Percentiles rank a stretch among this genome's conserved stretches.
Conservation (phyloP, 2,888 invertebrate genomes). For the Zygogramma bicolorata region DNA sequence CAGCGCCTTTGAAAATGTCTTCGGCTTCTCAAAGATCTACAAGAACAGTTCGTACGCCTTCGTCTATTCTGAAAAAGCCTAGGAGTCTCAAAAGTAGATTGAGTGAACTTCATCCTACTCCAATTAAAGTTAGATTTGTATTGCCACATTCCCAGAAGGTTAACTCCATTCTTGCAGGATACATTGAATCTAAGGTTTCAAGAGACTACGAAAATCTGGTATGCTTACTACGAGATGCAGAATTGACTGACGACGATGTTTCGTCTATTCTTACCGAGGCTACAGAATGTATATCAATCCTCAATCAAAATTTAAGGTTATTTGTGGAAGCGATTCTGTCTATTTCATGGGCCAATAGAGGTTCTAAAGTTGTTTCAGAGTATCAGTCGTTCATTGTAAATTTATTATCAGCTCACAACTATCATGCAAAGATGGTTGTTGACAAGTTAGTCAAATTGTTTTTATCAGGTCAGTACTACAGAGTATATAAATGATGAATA, state of each 20-base stretch:
- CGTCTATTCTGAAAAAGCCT: slow-evolving; percentile 56
- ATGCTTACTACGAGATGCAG: slow-evolving; percentile 68
- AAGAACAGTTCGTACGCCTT: slow-evolving; percentile 33
- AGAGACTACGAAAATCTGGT: slow-evolving; percentile 70
- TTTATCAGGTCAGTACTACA: slow-evolving; percentile 68
- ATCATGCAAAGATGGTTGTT: slow-evolving; percentile 74
- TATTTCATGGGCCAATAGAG: slow-evolving; percentile 71
- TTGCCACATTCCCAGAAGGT: slow-evolving; percentile 68
- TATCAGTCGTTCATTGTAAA: slow-evolving; percentile 77
- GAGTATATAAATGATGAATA: background rate
- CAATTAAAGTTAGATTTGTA: slow-evolving; percentile 65
- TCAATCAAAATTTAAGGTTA: slow-evolving; percentile 70
- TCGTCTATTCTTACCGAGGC: slow-evolving; percentile 70
- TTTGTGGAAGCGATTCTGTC: slow-evolving; percentile 74
- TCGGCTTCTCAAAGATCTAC: slow-evolving; percentile 35
- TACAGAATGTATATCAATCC: slow-evolving; percentile 71
- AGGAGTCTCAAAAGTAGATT: slow-evolving; percentile 48
- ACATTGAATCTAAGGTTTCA: slow-evolving; percentile 61
- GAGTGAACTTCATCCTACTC: slow-evolving; percentile 45
- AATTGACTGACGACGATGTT: slow-evolving; percentile 71
- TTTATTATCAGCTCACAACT: slow-evolving; percentile 76
- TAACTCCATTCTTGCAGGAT: slow-evolving; percentile 66
- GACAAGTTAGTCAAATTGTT: slow-evolving; percentile 74
- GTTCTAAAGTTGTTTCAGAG: slow-evolving; percentile 67
- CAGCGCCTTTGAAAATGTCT: slow-evolving; percentile 40